phyloP scores from a whole-genome alignment of 2,797 vertebrate genomes.

The Sebastes miniatus region DNA sequence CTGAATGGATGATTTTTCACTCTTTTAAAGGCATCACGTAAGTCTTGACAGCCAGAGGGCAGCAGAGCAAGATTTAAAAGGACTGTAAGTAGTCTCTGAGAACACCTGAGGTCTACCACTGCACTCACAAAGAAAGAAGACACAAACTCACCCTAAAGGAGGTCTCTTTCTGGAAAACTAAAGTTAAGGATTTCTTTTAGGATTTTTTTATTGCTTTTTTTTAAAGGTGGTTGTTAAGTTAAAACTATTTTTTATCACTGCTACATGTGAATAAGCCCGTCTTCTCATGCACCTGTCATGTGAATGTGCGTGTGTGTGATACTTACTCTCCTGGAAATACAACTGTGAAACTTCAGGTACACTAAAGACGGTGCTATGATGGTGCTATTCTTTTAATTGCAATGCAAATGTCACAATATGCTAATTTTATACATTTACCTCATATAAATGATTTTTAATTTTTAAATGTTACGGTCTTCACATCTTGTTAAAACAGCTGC shows the following conservation, averaged over 20 bases:
- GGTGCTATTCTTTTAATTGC: too few relatives aligned
- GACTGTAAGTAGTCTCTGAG: not conserved
- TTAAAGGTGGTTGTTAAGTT: not conserved
- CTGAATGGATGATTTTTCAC: not conserved
- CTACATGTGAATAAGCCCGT: not conserved
- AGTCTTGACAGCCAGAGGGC: not conserved
- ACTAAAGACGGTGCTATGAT: not conserved
- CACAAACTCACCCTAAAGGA: not conserved
- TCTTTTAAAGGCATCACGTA: not conserved
- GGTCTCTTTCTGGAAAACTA: not conserved
- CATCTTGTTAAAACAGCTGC: not conserved
- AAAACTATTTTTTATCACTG: not conserved
- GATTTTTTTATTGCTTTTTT: not conserved
- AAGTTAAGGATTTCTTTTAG: not conserved
- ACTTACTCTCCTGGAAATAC: not conserved
- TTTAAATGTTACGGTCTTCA: not conserved
- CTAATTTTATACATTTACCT: not conserved
- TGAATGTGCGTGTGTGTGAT: not conserved
- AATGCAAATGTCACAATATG: not conserved
- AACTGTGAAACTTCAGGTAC: not conserved
- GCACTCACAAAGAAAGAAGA: not conserved
- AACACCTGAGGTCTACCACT: not conserved
- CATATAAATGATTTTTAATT: not conserved
- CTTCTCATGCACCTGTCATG: not conserved
- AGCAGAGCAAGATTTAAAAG: not conserved